These are phyloP conservation scores for Paraescarpia echinospica DNA, from an alignment of 1,140 invertebrate genomes.

Conservation along the genomic window DNA sequence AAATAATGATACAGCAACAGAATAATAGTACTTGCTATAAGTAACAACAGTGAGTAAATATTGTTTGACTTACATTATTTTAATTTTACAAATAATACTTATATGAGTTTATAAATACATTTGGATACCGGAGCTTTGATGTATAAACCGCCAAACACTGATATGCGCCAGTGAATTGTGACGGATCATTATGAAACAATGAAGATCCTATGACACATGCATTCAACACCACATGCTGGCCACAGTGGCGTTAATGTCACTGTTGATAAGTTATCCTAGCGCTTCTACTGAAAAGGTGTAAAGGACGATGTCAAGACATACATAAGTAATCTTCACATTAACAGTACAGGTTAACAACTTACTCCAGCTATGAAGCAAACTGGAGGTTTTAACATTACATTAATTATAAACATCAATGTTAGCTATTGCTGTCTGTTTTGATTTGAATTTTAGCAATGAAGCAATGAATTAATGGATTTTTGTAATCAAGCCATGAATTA, in stretches of 20 bases:
- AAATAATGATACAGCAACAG: too few species aligned
- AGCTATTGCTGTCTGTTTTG: not conserved
- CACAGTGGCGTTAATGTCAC: not conserved
- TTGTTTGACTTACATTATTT: not conserved
- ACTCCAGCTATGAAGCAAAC: not conserved
- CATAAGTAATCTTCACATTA: not conserved
- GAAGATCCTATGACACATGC: not conserved
- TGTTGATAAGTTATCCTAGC: not conserved
- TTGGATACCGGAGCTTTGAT: not conserved
- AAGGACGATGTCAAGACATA: not conserved
- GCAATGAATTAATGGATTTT: too few species aligned
- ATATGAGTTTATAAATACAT: not conserved
- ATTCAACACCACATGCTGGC: not conserved
- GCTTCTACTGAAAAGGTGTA: not conserved
- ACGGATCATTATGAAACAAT: not conserved
- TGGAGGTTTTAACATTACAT: not conserved
- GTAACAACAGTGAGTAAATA: not conserved
- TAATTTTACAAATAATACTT: not conserved
- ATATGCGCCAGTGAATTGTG: not conserved
- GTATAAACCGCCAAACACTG: not conserved
- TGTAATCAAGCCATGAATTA: too few species aligned
- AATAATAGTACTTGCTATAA: too few species aligned
- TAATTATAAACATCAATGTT: not conserved
- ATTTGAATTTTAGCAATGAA: too few species aligned
- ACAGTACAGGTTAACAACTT: not conserved